Conservation (phyloP, 2,888 invertebrate genomes). For the Allacma fusca region DNA sequence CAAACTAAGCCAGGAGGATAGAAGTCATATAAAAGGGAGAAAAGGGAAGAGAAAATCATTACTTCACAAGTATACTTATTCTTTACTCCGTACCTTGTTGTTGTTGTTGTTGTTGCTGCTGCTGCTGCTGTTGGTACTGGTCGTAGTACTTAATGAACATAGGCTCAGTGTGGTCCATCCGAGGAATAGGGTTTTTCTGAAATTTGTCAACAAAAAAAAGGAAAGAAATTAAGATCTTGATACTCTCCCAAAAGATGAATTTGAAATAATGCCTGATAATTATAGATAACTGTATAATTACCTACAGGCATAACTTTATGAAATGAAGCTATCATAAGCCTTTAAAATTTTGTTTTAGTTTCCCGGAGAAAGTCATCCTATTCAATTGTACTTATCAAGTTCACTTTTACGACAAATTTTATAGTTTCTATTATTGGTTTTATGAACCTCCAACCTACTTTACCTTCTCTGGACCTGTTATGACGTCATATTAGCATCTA, state of each 20-base stretch:
- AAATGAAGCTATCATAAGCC: too few relatives aligned
- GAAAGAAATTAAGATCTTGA: background rate
- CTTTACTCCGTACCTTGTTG: background rate
- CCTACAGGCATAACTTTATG: too few relatives aligned
- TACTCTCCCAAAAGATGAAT: background rate
- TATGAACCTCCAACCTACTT: slow-evolving; percentile 14
- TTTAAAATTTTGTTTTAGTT: too few relatives aligned
- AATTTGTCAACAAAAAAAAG: slow-evolving; percentile 5
- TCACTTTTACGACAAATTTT: background rate
- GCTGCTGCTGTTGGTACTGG: slow-evolving; percentile 15
- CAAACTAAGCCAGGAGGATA: slow-evolving; percentile 19
- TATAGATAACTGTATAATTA: too few relatives aligned
- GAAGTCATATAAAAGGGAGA: background rate
- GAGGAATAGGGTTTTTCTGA: slow-evolving; percentile 56
- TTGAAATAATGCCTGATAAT: too few relatives aligned
- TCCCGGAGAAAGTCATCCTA: too few relatives aligned
- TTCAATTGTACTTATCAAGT: too few relatives aligned
- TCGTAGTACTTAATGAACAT: slow-evolving; percentile 47
- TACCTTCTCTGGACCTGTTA: background rate
- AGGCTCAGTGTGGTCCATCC: slow-evolving; percentile 59
- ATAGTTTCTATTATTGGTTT: slow-evolving; percentile 3
- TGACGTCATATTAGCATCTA: background rate
- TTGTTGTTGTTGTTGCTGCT: background rate
- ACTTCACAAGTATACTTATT: background rate
- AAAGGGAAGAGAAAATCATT: background rate